Percentiles rank a stretch among this genome's conserved stretches.
These are phyloP conservation scores for Plagodis pulveraria DNA, from an alignment of 2,888 invertebrate genomes.

Conservation along the genomic window DNA sequence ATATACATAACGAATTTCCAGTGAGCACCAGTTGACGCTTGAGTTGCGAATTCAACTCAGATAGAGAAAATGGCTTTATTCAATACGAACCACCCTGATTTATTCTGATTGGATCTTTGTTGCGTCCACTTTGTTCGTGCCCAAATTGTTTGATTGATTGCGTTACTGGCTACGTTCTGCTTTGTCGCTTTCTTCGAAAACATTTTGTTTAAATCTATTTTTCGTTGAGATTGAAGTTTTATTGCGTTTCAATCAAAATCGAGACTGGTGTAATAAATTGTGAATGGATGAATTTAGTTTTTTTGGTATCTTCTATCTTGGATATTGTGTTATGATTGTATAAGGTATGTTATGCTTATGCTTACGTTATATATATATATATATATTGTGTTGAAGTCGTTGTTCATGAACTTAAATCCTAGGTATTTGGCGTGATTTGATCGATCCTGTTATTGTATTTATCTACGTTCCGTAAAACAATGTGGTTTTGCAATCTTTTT, in stretches of 20 bases:
- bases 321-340: neutral
- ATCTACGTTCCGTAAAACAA: no score
- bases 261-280: neutral
- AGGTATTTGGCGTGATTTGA: no score
- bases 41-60: constrained; percentile 38
- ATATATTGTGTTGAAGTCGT: no score
- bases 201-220: constrained; percentile 19
- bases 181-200: constrained; percentile 16
- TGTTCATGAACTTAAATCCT: no score
- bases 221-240: constrained; percentile 17
- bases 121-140: constrained; percentile 34
- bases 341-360: neutral
- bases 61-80: constrained; percentile 41
- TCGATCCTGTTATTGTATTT: no score
- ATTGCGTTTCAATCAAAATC: constrained; percentile 3
- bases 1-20: constrained; percentile 2
- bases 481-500: no score
- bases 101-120: constrained; percentile 41
- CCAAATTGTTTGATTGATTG: constrained; percentile 37
- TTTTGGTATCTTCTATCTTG: neutral
- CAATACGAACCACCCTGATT: constrained; percentile 36
- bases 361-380: no score
- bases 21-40: constrained; percentile 18
- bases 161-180: constrained; percentile 32
- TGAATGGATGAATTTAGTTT: neutral